phyloP scores from a whole-genome alignment of 2,888 invertebrate genomes.

The Elysia crispata region DNA sequence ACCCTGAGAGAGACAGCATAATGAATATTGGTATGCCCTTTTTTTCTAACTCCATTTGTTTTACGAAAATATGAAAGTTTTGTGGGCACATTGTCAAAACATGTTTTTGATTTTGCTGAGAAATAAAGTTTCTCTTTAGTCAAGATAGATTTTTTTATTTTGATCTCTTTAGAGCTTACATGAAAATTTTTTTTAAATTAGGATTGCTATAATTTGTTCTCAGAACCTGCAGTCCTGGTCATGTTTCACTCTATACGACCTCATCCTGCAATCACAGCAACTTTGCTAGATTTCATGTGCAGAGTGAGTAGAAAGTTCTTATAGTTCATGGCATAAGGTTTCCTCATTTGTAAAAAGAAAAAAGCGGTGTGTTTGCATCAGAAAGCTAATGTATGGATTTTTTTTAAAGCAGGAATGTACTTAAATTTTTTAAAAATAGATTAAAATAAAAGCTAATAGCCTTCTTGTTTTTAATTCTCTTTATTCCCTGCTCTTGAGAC shows the following conservation, averaged over 20 bases:
- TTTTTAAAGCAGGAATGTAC: too few relatives aligned
- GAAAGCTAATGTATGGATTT: too few relatives aligned
- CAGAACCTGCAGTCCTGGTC: conserved; percentile 93
- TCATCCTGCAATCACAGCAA: conserved; percentile 93
- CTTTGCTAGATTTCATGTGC: conserved; percentile 92
- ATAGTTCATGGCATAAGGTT: neutral
- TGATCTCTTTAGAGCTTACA: neutral
- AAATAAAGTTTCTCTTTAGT: neutral
- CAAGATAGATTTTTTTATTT: neutral
- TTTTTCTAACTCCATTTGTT: too few relatives aligned
- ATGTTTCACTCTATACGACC: conserved; percentile 96
- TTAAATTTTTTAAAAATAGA: too few relatives aligned
- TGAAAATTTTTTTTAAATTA: too few relatives aligned
- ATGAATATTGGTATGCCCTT: conserved; percentile 87
- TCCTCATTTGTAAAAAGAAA: too few relatives aligned
- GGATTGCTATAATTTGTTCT: conserved; percentile 53
- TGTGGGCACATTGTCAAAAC: too few relatives aligned
- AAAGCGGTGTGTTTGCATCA: too few relatives aligned
- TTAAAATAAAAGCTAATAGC: too few relatives aligned
- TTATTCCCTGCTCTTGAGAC: too few relatives aligned
- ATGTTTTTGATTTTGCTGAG: neutral
- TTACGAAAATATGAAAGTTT: too few relatives aligned
- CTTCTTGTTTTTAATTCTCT: too few relatives aligned
- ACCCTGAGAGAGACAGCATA: conserved; percentile 93
- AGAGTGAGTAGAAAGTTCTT: conserved; percentile 78